phyloP scores from a whole-genome alignment of 2,888 invertebrate species.

The Morpho deidamia region DNA sequence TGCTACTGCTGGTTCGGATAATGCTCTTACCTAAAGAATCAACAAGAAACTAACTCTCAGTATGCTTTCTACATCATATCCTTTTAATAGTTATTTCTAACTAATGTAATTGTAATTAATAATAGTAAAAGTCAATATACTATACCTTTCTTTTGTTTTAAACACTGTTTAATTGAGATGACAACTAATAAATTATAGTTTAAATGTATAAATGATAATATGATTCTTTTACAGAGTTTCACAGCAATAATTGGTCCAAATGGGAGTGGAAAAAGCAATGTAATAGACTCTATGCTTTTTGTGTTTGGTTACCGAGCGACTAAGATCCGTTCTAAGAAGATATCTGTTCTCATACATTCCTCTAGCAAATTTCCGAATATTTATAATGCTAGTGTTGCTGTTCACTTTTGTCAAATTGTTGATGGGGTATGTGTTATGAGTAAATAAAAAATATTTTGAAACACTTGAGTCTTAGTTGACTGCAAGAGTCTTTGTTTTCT shows the following conservation, averaged over 20 bases:
- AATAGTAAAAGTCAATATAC: no score
- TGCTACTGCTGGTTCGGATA: no score
- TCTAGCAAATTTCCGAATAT: constrained; percentile 88
- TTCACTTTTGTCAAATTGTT: constrained; percentile 90
- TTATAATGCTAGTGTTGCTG: constrained; percentile 87
- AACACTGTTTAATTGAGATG: no score
- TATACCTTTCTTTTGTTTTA: no score
- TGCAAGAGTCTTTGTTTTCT: no score
- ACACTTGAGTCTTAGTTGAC: neutral
- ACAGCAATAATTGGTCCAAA: constrained; percentile 98
- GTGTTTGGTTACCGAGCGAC: constrained; percentile 98
- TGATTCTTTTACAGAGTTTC: constrained; percentile 84
- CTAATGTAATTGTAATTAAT: no score
- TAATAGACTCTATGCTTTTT: constrained; percentile 99
- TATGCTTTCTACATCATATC: no score
- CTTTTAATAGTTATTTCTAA: no score
- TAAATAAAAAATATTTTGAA: neutral
- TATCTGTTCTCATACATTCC: constrained; percentile 94
- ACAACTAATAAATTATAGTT: no score
- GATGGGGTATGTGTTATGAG: constrained; percentile 80
- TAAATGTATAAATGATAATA: neutral
- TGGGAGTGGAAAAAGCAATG: constrained; percentile 99
- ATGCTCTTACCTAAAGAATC: no score
- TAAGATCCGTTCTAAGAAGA: constrained; percentile 97
- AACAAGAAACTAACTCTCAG: no score